Conservation (phyloP, 2,113 vertebrate genomes). For the Sporophila hypoxantha region DNA sequence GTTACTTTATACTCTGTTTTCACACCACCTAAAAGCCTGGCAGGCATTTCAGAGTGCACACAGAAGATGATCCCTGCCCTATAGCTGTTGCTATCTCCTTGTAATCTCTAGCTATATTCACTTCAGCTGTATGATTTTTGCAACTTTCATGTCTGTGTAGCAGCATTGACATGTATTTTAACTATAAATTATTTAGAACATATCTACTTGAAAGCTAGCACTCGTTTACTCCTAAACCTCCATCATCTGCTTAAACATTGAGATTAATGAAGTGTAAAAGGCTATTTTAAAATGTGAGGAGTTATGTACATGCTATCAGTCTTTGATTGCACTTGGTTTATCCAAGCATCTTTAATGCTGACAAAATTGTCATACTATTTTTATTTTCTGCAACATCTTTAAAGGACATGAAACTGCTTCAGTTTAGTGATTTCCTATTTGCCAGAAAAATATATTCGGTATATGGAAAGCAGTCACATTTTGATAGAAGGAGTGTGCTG, state of each 20-base stretch:
- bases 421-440: neutral
- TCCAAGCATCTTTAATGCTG: neutral
- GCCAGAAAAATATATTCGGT: neutral
- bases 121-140: neutral
- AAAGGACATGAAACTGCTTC: neutral
- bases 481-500: neutral
- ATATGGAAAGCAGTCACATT: neutral
- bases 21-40: slow-evolving; percentile 22
- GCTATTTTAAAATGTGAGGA: neutral
- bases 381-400: neutral
- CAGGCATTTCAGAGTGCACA: slow-evolving; percentile 9
- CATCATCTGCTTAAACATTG: neutral
- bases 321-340: neutral
- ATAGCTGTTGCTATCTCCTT: neutral
- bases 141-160: neutral
- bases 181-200: slow-evolving; percentile 6
- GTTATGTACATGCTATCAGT: neutral
- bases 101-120: slow-evolving; percentile 5
- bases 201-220: neutral
- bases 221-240: neutral
- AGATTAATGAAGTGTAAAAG: neutral
- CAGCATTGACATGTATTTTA: neutral
- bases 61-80: slow-evolving; percentile 11
- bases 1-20: neutral
- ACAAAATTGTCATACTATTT: neutral